Base-by-base conservation (phyloP, 2,113 vertebrate species). In the Indicator indicator region DNA sequence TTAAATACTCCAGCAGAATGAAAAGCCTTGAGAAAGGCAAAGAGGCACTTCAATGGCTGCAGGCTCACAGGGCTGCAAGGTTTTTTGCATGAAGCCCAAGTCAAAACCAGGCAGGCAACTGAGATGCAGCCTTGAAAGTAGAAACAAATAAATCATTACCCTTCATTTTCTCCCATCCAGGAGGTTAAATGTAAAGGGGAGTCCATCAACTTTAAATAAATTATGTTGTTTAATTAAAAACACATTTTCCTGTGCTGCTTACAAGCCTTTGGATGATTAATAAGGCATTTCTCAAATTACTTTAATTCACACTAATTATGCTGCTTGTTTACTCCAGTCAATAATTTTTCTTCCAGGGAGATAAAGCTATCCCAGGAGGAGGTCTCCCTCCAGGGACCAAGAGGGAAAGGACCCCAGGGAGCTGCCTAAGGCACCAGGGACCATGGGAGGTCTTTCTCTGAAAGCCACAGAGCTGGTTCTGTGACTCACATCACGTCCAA, bases 141-240 rank as follows among this genome's bases (percentile, higher is more conserved):
- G 46, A 85, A 91, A 79, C 44, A 93, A 88, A 71, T 77, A 88
- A 88, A 94, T 93, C 17, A 79, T 69, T 18, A 67, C 40, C 38
- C 50, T 90, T 91, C 82, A 68, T 91, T 78, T 91, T 78, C 54
- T 91, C 44, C 58, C 55, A 54, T 83, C 83, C 24, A 62, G 83
- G 89, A 95, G 48, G 9, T 76, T 58, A 48, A 94, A 78, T 59
- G 86, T 81, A 88, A 94, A 95, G 58, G 23, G 16, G 24, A 90
- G 48, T 56, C 73, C 58, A 86, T 75, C n/a, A 65, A 46, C 86
- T 88, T 95, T 48, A 78, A 84, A 88, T 90, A 95, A 97, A 97
- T 94, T 40, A 54, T 73, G 50, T 46, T 91, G 90, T 71, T 28
- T 86, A 88, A 96, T 84, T 86, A 88, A 90, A 94, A 91, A 12